phyloP scores from a whole-genome alignment of 1,140 invertebrate species.

The Pachypsylla venusta region DNA sequence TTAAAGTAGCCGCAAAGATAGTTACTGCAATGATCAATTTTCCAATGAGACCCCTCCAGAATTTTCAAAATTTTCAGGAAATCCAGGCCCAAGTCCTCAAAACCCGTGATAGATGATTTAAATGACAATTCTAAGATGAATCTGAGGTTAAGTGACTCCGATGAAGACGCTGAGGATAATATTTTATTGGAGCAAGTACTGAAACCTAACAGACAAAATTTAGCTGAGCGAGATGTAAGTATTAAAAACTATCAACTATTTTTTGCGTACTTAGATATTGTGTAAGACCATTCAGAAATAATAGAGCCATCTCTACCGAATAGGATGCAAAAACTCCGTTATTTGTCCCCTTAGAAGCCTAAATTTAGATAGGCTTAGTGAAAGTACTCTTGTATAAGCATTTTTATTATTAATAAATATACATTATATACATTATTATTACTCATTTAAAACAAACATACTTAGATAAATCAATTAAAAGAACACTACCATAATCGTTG shows the following conservation, averaged over 20 bases:
- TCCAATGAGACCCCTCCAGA: too few species aligned
- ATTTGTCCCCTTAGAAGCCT: too few species aligned
- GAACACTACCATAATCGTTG: too few species aligned
- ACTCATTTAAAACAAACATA: not conserved
- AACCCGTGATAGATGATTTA: too few species aligned
- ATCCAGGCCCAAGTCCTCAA: too few species aligned
- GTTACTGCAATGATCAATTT: too few species aligned
- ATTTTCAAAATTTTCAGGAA: too few species aligned
- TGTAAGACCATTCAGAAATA: not conserved
- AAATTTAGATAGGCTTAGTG: too few species aligned
- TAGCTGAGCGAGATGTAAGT: not conserved
- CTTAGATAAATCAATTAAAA: not conserved
- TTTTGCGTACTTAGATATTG: not conserved
- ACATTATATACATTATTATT: not conserved
- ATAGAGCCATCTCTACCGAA: not conserved
- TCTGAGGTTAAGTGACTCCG: not conserved
- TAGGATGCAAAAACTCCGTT: too few species aligned
- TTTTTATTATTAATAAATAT: not conserved
- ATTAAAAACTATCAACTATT: not conserved
- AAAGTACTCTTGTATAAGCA: not conserved
- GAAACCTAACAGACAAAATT: not conserved
- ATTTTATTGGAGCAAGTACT: not conserved
- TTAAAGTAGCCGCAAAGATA: too few species aligned
- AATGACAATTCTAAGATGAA: too few species aligned
- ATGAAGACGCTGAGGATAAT: not conserved